These are phyloP conservation scores for Lycophotia porphyrea DNA, from an alignment of 2,888 invertebrate species.

Conservation along the genomic window DNA sequence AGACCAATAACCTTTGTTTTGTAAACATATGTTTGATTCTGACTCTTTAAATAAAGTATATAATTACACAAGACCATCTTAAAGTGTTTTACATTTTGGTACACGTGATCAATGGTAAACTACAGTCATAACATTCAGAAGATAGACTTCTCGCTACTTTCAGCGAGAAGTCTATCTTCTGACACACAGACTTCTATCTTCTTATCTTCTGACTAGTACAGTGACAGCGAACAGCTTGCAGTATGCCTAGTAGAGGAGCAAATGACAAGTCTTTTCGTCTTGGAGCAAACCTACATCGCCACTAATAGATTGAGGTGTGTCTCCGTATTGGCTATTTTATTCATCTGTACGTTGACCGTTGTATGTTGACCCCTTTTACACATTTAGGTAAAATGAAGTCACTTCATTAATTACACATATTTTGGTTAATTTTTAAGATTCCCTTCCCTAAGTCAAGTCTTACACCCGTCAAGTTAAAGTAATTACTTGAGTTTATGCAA, in stretches of 20 bases:
- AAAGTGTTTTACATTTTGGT: background rate
- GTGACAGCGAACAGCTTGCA: background rate
- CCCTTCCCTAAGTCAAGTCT: background rate
- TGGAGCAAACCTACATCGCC: background rate
- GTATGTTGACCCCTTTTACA: background rate
- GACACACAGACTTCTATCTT: too few species aligned
- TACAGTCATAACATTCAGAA: background rate
- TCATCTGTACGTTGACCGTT: background rate
- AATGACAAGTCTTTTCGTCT: background rate
- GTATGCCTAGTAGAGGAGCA: background rate
- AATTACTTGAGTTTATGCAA: too few species aligned
- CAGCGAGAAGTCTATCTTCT: too few species aligned
- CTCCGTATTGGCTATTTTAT: background rate
- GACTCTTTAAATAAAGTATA: background rate
- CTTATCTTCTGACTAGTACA: too few species aligned
- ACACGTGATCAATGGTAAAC: background rate
- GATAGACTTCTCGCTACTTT: background rate
- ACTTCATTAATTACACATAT: background rate
- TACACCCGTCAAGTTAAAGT: too few species aligned
- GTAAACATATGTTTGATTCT: background rate
- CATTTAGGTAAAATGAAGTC: background rate
- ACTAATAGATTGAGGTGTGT: background rate
- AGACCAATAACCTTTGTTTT: conserved; percentile 15
- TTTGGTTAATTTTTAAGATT: too few species aligned
- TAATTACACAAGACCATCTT: background rate